Conservation (phyloP, 1,140 invertebrate species). For the Coboldia fuscipes region DNA sequence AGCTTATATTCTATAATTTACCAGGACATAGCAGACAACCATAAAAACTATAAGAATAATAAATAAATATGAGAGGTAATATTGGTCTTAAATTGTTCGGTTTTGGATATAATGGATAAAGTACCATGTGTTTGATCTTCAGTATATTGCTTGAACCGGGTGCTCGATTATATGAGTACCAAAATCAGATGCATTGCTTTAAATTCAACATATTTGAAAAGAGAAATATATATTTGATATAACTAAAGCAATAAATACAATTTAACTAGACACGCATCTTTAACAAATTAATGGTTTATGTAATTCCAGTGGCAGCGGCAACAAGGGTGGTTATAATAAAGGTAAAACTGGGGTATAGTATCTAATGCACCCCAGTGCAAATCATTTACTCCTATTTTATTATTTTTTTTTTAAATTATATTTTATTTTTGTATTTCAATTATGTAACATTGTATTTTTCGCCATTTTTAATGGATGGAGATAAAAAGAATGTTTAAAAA, state of each 20-base stretch:
- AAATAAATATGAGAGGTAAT: too few species aligned
- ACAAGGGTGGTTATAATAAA: conserved; percentile 69
- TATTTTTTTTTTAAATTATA: conserved; percentile 38
- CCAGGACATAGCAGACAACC: too few species aligned
- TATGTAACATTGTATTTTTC: conserved; percentile 9
- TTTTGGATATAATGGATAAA: too few species aligned
- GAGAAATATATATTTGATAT: conserved; percentile 23
- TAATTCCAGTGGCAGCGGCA: conserved; percentile 68
- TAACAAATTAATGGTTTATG: conserved; percentile 52
- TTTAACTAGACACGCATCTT: conserved; percentile 37
- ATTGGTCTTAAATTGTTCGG: too few species aligned
- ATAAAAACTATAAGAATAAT: too few species aligned
- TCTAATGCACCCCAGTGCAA: conserved; percentile 21
- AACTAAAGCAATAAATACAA: conserved; percentile 27
- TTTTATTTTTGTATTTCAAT: conserved; percentile 23
- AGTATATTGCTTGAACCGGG: conserved; percentile 5
- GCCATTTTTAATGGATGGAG: conserved; percentile 2
- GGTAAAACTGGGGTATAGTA: conserved; percentile 44
- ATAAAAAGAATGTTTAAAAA: conserved; percentile 2
- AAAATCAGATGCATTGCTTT: conserved; percentile 28
- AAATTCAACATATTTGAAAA: conserved; percentile 34
- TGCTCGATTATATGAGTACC: conserved; percentile 18
- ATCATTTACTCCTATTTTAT: conserved; percentile 40
- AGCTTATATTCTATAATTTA: too few species aligned
- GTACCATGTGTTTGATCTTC: not conserved